Conservation (phyloP, 2,113 vertebrate genomes). For the Ciconia boyciana region DNA sequence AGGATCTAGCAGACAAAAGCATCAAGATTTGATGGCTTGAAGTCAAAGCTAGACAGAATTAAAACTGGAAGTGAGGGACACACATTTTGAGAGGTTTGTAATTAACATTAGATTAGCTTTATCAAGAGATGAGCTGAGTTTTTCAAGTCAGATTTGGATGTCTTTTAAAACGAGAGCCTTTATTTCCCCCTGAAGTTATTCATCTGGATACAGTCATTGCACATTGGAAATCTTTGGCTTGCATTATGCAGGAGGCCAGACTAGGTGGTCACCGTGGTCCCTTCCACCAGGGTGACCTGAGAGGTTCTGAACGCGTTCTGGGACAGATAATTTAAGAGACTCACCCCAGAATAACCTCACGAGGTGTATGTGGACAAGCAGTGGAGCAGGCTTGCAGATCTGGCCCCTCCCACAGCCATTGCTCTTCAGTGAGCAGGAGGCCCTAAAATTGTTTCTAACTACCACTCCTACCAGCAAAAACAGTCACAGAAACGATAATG, state of each 20-base stretch:
- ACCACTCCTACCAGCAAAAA: not conserved
- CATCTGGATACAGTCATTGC: not conserved
- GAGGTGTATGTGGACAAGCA: not conserved
- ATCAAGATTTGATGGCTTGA: not conserved
- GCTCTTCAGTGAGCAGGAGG: not conserved
- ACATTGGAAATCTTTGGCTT: not conserved
- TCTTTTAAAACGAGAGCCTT: not conserved
- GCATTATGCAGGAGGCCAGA: not conserved
- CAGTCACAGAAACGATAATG: not conserved
- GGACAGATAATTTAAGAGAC: not conserved
- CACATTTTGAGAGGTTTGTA: not conserved
- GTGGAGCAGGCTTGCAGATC: not conserved
- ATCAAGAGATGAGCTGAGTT: not conserved
- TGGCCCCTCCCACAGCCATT: not conserved
- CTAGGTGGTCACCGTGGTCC: not conserved
- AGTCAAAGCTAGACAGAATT: slow-evolving; percentile 19
- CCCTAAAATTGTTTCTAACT: not conserved
- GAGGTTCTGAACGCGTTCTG: not conserved
- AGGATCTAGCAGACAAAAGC: slow-evolving; percentile 19
- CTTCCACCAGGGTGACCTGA: not conserved
- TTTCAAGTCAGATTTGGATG: not conserved
- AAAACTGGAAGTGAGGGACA: slow-evolving; percentile 51
- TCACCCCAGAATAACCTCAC: not conserved
- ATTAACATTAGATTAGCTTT: not conserved
- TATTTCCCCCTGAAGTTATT: not conserved